Base-by-base conservation (phyloP, 2,113 vertebrate species). In the Pangasianodon hypophthalmus region DNA sequence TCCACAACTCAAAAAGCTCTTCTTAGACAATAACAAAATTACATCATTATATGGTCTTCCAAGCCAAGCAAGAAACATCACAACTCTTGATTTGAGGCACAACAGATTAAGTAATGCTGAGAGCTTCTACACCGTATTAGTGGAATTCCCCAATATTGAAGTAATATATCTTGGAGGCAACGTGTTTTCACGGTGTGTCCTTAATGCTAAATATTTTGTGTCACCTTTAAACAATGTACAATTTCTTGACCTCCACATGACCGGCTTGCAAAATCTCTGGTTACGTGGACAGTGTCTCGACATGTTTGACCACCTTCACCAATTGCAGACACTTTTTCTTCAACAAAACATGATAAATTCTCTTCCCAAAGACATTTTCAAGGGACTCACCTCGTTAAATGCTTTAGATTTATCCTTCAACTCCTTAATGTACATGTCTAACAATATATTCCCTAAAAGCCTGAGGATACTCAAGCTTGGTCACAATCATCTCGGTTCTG, bases 201-300 rank as follows among this genome's bases (percentile, higher is more conserved):
- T 69, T 4, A 84, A 77, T 32, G 8, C 8, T 10, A 86, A 88
- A 4, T 0, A n/a, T 0, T 44, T 8, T 0, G 0, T 90, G 18
- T 48, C 90, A 56, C 32, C 88, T 91, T 93, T 94, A 41, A 95
- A 79, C 48, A 95, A 93, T 64, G 80, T 99, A n/a, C 13, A 92
- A 24, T 64, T 94, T 5, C 93, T 99, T 26, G 96, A 97, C 93
- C 96, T 99, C 24, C 91, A 96, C 0, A 93, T 93, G 84, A 97
- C 97, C 81, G 97, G 95, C 91, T 85, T 99, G 85, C 95, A 97
- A 77, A 93, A 96, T 0, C 88, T 97, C 71, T 99, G 97, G 97
- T 93, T 90, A 50, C 90, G 92, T 0, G 89, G 87, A 60, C 32
- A 21, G 6, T 98, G 97, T 77, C 94, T 97, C 71, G 85, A 98